These are phyloP conservation scores for Himalopsyche phryganea DNA, from an alignment of 1,140 invertebrate species.

Conservation along the genomic window DNA sequence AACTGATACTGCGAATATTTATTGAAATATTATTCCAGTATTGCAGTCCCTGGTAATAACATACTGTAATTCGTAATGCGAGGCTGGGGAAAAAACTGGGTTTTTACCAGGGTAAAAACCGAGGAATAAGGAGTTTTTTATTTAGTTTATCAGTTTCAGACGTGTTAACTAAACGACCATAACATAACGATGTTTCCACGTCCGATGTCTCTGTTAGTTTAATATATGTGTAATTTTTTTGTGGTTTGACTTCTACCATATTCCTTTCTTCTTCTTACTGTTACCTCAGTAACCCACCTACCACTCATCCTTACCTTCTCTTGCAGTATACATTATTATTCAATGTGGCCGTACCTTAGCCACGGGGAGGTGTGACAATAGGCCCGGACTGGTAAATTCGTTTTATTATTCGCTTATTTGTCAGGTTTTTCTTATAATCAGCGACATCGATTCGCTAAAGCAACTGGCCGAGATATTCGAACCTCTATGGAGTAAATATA, in stretches of 20 bases:
- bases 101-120: too few relatives aligned
- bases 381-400: background rate
- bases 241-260: too few relatives aligned
- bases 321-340: conserved; percentile 23
- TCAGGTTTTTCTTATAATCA: background rate
- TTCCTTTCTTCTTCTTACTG: background rate
- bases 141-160: too few relatives aligned
- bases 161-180: background rate
- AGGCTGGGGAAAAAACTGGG: too few relatives aligned
- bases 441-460: background rate
- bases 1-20: too few relatives aligned
- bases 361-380: conserved; percentile 13
- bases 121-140: too few relatives aligned
- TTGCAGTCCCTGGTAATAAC: too few relatives aligned
- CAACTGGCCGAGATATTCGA: too few relatives aligned
- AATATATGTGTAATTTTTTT: too few relatives aligned
- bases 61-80: too few relatives aligned
- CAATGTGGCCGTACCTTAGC: conserved; percentile 20
- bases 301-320: conserved; percentile 7
- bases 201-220: conserved; percentile 16
- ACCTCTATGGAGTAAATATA: too few relatives aligned
- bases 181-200: conserved; percentile 21
- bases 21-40: too few relatives aligned
- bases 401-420: background rate
- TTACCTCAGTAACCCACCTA: background rate